Evolutionary conservation across 2,113 vertebrate species (phyloP).

Genomic region (Corythoichthys intestinalis): DNA sequence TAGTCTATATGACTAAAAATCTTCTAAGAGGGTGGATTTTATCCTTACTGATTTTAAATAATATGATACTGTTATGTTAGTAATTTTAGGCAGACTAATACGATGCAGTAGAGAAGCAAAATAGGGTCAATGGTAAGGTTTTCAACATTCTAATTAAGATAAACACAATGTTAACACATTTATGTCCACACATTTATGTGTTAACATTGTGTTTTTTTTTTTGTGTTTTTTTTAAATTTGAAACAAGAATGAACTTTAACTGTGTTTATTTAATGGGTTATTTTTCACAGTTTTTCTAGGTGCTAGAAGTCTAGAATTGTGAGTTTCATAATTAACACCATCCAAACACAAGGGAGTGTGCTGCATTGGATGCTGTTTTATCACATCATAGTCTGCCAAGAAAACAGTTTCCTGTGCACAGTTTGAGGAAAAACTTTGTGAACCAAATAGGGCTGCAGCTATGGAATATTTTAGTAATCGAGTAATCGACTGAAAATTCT

Average conservation of each 20-base stretch:
- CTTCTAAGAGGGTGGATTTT: not conserved
- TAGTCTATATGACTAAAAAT: not conserved
- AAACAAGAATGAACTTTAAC: not conserved
- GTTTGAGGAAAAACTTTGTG: too few relatives aligned
- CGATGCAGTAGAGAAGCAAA: not conserved
- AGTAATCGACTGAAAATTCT: too few relatives aligned
- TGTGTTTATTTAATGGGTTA: not conserved
- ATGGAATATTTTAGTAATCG: too few relatives aligned
- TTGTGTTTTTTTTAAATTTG: too few relatives aligned
- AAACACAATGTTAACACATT: constrained; percentile 7
- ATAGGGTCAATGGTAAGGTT: not conserved
- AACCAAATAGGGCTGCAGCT: too few relatives aligned
- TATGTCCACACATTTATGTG: not conserved
- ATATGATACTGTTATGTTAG: not conserved
- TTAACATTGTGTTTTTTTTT: not conserved
- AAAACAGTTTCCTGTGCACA: constrained; percentile 4
- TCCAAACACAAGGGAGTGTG: constrained; percentile 49
- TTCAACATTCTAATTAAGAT: not conserved
- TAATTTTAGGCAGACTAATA: not conserved
- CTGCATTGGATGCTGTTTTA: constrained; percentile 10
- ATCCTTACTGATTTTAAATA: not conserved
- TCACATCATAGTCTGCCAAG: constrained; percentile 43
- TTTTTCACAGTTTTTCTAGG: constrained; percentile 14
- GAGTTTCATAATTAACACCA: constrained; percentile 46
- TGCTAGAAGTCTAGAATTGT: constrained; percentile 8